Evolutionary conservation across 1,140 invertebrate species (phyloP).

Genomic region (Brachionus manjavacas): DNA sequence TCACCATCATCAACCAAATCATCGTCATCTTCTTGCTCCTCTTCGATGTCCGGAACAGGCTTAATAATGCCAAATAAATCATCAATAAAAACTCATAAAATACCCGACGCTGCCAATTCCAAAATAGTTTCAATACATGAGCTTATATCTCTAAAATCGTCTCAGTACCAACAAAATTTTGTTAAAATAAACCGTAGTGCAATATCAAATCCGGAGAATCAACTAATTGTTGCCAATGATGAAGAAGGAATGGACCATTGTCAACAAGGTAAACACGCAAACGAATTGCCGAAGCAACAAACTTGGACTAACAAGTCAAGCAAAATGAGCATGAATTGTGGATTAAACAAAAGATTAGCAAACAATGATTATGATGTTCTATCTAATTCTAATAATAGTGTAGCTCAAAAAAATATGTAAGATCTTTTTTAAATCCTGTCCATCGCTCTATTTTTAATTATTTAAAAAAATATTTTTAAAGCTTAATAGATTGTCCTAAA

Average conservation of each 20-base stretch:
- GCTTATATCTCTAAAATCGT: background rate
- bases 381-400: background rate
- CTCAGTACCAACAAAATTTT: background rate
- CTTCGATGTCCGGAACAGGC: background rate
- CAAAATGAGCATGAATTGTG: background rate
- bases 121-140: constrained; percentile 30
- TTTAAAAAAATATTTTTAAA: background rate
- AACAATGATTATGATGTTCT: background rate
- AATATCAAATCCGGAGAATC: background rate
- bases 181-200: constrained; percentile 1
- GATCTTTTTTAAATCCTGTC: background rate
- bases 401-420: constrained; percentile 10
- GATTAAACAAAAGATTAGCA: background rate
- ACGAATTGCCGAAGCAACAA: background rate
- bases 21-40: constrained; percentile 11
- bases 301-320: background rate
- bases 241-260: background rate
- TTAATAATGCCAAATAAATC: background rate
- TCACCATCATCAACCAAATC: background rate
- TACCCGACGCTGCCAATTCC: background rate
- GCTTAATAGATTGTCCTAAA: background rate
- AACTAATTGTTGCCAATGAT: background rate
- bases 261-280: background rate
- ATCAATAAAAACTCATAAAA: constrained; percentile 24
- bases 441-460: background rate